phyloP scores from a whole-genome alignment of 2,888 invertebrate genomes.

The Ferdinandea cuprea region DNA sequence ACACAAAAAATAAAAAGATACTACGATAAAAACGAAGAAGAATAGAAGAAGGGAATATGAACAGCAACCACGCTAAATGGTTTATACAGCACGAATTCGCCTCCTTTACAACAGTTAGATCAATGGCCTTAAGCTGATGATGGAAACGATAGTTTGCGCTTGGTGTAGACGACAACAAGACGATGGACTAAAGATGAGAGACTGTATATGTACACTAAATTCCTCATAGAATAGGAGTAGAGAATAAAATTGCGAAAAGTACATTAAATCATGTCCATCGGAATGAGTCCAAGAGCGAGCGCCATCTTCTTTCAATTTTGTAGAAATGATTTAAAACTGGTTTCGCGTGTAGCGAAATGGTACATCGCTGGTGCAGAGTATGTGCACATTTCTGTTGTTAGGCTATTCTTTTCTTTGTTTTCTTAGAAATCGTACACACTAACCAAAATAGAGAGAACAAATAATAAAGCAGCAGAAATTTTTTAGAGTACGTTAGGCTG shows the following conservation, averaged over 20 bases:
- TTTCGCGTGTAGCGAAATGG: conserved; percentile 53
- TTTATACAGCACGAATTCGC: conserved; percentile 49
- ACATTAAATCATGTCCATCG: conserved; percentile 65
- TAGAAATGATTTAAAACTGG: conserved; percentile 62
- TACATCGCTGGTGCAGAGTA: conserved; percentile 37
- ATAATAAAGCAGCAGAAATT: conserved; percentile 1
- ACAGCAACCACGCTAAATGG: conserved; percentile 65
- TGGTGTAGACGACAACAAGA: conserved; percentile 14
- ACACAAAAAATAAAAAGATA: conserved; percentile 53
- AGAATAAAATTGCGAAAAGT: conserved; percentile 40
- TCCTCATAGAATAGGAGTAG: conserved; percentile 49
- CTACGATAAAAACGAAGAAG: conserved; percentile 41
- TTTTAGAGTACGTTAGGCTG: neutral
- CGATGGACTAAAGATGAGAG: conserved; percentile 32
- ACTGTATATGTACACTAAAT: conserved; percentile 23
- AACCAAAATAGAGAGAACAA: neutral
- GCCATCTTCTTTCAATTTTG: conserved; percentile 44
- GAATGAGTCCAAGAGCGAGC: conserved; percentile 58
- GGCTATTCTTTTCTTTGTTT: conserved; percentile 13
- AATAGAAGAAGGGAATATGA: conserved; percentile 26
- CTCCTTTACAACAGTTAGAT: conserved; percentile 70
- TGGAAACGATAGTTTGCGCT: conserved; percentile 51
- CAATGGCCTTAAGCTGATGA: conserved; percentile 72
- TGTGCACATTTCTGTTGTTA: conserved; percentile 44
- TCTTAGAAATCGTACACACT: neutral